Conservation (phyloP, 2,113 vertebrate genomes). For the Ifrita kowaldi region DNA sequence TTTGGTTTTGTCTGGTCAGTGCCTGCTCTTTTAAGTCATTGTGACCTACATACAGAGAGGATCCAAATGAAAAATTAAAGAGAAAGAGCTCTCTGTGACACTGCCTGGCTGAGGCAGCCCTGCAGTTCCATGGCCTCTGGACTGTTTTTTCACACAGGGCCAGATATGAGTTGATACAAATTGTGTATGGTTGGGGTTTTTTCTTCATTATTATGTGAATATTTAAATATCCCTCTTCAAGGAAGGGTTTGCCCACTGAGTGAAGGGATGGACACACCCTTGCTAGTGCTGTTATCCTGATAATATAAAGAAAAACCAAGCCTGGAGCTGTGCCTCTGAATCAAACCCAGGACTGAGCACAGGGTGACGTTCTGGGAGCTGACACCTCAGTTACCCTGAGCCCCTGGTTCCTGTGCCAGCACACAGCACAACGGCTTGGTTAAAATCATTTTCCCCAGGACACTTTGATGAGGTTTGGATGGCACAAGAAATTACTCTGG, state of each 20-base stretch:
- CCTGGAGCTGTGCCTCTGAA: neutral
- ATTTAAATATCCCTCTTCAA: neutral
- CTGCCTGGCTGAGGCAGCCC: neutral
- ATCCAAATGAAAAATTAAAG: slow-evolving; percentile 59
- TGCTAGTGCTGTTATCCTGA: neutral
- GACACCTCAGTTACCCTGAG: neutral
- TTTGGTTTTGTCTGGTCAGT: slow-evolving; percentile 18
- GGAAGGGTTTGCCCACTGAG: neutral
- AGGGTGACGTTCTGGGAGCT: neutral
- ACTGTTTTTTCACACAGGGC: neutral
- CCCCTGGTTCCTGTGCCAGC: neutral
- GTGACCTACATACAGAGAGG: slow-evolving; percentile 58
- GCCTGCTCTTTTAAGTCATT: slow-evolving; percentile 5
- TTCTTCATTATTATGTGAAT: neutral
- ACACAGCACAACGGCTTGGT: neutral
- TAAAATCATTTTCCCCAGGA: neutral
- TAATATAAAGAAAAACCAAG: neutral
- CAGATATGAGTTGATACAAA: neutral
- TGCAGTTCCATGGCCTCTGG: neutral
- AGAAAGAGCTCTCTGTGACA: slow-evolving; percentile 12
- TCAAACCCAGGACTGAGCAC: neutral
- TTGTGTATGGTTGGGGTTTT: neutral
- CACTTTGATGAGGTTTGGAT: neutral
- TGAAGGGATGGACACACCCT: neutral
- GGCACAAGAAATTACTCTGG: neutral